Conservation (phyloP, 2,888 invertebrate genomes). For the Suillia variegata region DNA sequence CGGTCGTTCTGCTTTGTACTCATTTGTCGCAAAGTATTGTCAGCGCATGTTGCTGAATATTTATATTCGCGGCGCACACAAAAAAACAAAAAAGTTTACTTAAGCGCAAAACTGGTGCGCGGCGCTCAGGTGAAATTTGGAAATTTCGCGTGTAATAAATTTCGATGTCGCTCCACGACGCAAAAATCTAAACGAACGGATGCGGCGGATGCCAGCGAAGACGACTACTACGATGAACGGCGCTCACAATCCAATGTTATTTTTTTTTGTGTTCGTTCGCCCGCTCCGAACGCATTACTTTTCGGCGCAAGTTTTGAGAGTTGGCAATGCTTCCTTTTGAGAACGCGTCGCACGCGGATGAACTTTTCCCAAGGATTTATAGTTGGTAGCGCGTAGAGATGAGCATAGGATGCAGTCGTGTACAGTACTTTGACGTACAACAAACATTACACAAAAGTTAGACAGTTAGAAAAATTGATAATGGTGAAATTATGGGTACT, state of each 20-base stretch:
- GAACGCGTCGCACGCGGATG: slow-evolving; percentile 34
- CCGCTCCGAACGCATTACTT: slow-evolving; percentile 5
- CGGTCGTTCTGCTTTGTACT: not conserved
- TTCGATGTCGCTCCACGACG: slow-evolving; percentile 34
- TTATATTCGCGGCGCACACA: slow-evolving; percentile 26
- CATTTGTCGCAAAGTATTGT: slow-evolving; percentile 17
- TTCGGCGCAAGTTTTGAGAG: not conserved
- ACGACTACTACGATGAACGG: slow-evolving; percentile 11
- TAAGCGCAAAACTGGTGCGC: slow-evolving; percentile 34
- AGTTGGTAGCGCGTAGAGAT: too few species aligned
- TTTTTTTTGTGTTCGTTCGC: too few species aligned
- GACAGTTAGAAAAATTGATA: too few species aligned
- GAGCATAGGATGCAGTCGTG: slow-evolving; percentile 14
- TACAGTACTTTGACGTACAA: not conserved
- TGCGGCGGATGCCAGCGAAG: slow-evolving; percentile 11
- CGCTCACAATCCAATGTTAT: slow-evolving; percentile 28
- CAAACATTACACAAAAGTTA: too few species aligned
- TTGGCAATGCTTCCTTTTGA: slow-evolving; percentile 30
- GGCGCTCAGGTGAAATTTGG: slow-evolving; percentile 43
- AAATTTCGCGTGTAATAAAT: slow-evolving; percentile 47
- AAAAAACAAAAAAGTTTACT: slow-evolving; percentile 38
- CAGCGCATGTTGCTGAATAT: slow-evolving; percentile 25
- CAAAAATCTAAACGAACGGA: slow-evolving; percentile 7
- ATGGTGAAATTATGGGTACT: not conserved
- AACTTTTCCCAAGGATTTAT: slow-evolving; percentile 49